phyloP scores from a whole-genome alignment of 2,888 invertebrate species.

The Chloroclystis v-ata region DNA sequence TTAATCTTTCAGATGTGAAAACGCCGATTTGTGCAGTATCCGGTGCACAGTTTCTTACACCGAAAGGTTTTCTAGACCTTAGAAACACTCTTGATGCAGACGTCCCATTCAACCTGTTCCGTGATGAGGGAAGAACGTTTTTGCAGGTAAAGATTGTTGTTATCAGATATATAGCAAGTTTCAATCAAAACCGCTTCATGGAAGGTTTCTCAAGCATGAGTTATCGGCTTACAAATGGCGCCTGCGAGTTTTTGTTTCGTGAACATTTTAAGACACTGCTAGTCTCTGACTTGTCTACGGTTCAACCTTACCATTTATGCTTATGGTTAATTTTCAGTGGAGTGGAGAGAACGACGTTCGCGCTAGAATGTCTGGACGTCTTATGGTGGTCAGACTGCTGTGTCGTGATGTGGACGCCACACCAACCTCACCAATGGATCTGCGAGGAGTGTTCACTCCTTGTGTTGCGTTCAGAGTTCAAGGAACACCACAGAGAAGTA shows the following conservation, averaged over 20 bases:
- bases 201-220: no score
- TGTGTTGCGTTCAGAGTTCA: conserved; percentile 92
- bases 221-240: no score
- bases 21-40: conserved; percentile 92
- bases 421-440: conserved; percentile 66
- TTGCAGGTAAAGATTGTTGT: conserved; percentile 80
- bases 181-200: no score
- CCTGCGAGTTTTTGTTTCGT: no score
- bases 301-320: no score
- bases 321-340: conserved; percentile 80
- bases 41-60: conserved; percentile 88
- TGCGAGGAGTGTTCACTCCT: conserved; percentile 85
- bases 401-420: conserved; percentile 84
- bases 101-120: conserved; percentile 88
- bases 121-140: conserved; percentile 89
- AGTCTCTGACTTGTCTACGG: no score
- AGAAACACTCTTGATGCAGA: conserved; percentile 86
- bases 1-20: conserved; percentile 81
- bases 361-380: conserved; percentile 86
- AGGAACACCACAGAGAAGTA: conserved; percentile 83
- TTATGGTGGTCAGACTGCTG: conserved; percentile 87
- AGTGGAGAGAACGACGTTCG: conserved; percentile 88
- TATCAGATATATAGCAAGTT: no score
- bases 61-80: conserved; percentile 87
- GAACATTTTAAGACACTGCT: no score